Evolutionary conservation across 2,113 vertebrate species (phyloP).

Genomic region (Bucco capensis): DNA sequence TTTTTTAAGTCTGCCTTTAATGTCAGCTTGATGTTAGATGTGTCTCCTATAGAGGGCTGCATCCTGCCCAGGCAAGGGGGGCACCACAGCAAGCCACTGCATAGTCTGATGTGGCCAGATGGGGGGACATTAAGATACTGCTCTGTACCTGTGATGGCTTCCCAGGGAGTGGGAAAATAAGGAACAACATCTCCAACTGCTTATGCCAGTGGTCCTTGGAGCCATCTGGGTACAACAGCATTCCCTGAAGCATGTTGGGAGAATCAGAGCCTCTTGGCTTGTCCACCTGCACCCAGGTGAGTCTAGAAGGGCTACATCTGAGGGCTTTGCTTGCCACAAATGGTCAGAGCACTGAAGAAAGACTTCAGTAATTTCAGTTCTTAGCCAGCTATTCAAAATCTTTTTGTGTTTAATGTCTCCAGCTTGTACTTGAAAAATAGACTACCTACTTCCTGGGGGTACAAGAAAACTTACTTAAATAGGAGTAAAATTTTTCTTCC

Average conservation of each 20-base stretch:
- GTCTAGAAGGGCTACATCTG: not conserved
- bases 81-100: accelerated
- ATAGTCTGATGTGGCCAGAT: accelerated
- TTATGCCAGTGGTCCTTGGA: not conserved
- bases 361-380: not conserved
- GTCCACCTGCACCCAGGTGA: not conserved
- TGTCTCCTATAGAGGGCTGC: not conserved
- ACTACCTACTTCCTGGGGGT: not conserved
- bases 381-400: not conserved
- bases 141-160: not conserved
- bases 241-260: not conserved
- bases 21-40: not conserved
- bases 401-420: not conserved
- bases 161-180: not conserved
- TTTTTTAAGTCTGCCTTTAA: conserved; percentile 17
- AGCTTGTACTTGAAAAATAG: not conserved
- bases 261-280: not conserved
- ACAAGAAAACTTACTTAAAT: not conserved
- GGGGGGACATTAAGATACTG: not conserved
- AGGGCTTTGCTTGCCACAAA: not conserved
- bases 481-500: not conserved
- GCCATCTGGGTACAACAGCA: not conserved
- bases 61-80: not conserved
- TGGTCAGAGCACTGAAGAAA: not conserved
- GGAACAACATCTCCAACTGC: not conserved